phyloP scores from a whole-genome alignment of 1,140 invertebrate species.

The Cataglyphis hispanica region DNA sequence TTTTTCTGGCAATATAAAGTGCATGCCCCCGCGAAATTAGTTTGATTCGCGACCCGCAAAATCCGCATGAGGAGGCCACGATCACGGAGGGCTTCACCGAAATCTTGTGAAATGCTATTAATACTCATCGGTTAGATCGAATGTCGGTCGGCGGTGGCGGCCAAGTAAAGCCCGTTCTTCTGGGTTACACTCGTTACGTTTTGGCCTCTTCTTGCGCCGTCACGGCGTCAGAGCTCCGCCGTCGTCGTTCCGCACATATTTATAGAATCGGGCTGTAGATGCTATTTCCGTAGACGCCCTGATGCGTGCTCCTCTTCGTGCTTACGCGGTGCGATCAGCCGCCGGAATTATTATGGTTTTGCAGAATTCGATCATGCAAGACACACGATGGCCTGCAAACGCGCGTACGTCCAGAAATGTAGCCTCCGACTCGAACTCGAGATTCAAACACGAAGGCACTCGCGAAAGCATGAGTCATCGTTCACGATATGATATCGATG shows the following conservation, averaged over 20 bases:
- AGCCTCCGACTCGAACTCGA: neutral
- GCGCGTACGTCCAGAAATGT: constrained; percentile 1
- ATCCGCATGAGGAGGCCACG: neutral
- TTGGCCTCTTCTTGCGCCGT: constrained; percentile 69
- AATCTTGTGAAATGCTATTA: constrained; percentile 85
- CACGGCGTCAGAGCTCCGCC: constrained; percentile 65
- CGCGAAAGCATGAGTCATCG: neutral
- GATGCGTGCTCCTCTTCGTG: constrained; percentile 62
- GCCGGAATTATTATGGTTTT: constrained; percentile 68
- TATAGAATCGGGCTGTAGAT: constrained; percentile 83
- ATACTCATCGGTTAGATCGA: constrained; percentile 85
- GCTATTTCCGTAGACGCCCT: constrained; percentile 85
- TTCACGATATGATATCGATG: neutral
- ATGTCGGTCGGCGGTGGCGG: constrained; percentile 85
- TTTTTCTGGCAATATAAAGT: too few relatives aligned
- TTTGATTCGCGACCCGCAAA: constrained; percentile 8
- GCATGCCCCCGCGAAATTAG: neutral
- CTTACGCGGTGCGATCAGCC: constrained; percentile 54
- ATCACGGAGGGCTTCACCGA: neutral
- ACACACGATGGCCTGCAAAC: constrained; percentile 13
- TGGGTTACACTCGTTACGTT: constrained; percentile 75
- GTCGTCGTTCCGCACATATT: constrained; percentile 81
- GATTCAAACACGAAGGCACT: too few relatives aligned
- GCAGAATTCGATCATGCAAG: constrained; percentile 38
- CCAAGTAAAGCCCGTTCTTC: constrained; percentile 86